Evolutionary conservation across 2,888 invertebrate genomes (phyloP), one percentile per base, ranked within the genome.

Genomic region (Platycheirus rosarum): DNA sequence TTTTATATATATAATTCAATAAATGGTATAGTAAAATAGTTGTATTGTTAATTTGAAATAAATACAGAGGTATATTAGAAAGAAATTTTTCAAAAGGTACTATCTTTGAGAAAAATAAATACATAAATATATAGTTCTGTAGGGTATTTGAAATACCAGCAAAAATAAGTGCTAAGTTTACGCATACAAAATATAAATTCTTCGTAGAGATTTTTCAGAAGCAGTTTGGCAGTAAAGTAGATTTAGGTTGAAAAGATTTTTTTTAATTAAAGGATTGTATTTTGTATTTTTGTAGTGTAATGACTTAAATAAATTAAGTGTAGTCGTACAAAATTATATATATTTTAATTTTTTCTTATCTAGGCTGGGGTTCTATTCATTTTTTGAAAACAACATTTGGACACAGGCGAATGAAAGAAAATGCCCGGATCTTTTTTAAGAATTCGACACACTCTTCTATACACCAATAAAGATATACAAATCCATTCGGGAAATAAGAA

Each of bases 71-170:
- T 71, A 62, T 53, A 66, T 57, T 57, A 55, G 60, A 57, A 70
- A 73, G 68, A 82, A 71, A 63, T 73, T 42, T n/a, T 77, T 77
- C 29, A 49, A 77, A 71, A 77, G 74, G 71, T 82, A 77, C 82
- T 77, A 40, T 73, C 51, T 60, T 80, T 80, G 35, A 51, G 44
- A 60, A 60, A 60, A 51, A 68, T 70, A 51, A 68, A 80, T 80
- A n/a, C n/a, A n/a, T 48, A 71, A 60, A n/a, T n/a, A n/a, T n/a
- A n/a, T 80, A 65, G 75, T 60, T 44, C 18, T 46, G 6, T 23
- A 74, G 40, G 14, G 42, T 62, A 26, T 66, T 75, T 23, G n/a
- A 53, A 53, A 51, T 26, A 8, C 14, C 14, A 42, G 32, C 44
- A n/a, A 23, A 69, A 20, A 55, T 32, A 51, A 18, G 40, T n/a